Base-by-base conservation (phyloP, 2,113 vertebrate species). In the Apteryx mantelli region DNA sequence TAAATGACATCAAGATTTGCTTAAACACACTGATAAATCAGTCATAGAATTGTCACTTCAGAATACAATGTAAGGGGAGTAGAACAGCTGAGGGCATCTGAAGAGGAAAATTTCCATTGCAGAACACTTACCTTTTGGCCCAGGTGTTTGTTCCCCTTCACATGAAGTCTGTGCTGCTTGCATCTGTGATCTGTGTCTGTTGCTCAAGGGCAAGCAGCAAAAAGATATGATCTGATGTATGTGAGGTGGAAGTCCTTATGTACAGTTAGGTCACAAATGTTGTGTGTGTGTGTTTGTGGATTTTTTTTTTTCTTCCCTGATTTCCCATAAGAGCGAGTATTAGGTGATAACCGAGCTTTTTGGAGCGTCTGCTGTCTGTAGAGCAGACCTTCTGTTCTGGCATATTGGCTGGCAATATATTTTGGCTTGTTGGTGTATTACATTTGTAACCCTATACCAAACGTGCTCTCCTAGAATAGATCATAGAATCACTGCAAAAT, bases 391-490 rank as follows among this genome's bases (percentile, higher is more conserved):
- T 95, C 84, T 96, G 21, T 92, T 96, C 78, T 91, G 96, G 74
- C 58, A 9, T 53, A 89, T 89, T 96, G 94, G 70, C 87, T 89
- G 89, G 52, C 87, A 89, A 38, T 69, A 22, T 20, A 2, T 82
- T 91, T 95, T 93, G 93, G 79, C 89, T 89, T 89, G 89, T 79
- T 80, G 68, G 13, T 91, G 21, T 77, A 70, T 95, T 93, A 86
- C 63, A 44, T 80, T 90, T 96, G 89, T 89, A 96, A 93, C 76
- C 82, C 44, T 95, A 74, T 91, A 88, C 87, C 6, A 32, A 2
- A 22, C 58, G 20, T 85, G 26, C 52, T 42, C 69, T 95, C 86
- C 93, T 95, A 95, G 95, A 96, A 97, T 91, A 96, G 93, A 89
- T 95, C 56, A 52, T 13, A 84, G 94, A 95, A 92, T 79, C 46